Evolutionary conservation across 2,888 invertebrate species (phyloP).

Genomic region (Syritta pipiens): DNA sequence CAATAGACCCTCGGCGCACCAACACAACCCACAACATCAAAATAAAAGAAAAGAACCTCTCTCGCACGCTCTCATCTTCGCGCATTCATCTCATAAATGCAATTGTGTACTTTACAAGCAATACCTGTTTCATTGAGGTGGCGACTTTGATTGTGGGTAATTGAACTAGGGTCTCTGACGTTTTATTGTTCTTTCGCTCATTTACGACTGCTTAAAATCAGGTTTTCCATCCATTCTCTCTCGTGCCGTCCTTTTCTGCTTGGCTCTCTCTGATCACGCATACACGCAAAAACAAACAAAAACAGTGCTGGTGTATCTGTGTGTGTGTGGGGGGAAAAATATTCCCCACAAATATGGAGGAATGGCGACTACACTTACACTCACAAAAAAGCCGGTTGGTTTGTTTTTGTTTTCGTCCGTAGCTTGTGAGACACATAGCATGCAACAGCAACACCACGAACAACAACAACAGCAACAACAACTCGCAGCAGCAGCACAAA

Average conservation of each 20-base stretch:
- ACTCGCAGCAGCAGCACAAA: constrained; percentile 47
- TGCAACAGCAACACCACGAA: no score
- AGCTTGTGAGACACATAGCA: constrained; percentile 27
- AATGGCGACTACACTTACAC: constrained; percentile 54
- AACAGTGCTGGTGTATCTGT: constrained; percentile 8
- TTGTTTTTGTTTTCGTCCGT: constrained; percentile 66
- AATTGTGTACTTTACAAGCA: constrained; percentile 52
- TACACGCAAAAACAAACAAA: not conserved
- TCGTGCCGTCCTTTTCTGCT: not conserved
- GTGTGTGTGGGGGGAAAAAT: no score
- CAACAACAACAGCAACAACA: no score
- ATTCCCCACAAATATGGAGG: constrained; percentile 20
- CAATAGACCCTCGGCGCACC: not conserved
- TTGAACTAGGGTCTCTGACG: constrained; percentile 68
- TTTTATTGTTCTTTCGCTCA: constrained; percentile 66
- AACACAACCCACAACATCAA: not conserved
- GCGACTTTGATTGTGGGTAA: constrained; percentile 69
- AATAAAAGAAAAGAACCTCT: not conserved
- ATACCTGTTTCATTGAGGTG: constrained; percentile 69
- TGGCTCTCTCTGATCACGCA: constrained; percentile 6
- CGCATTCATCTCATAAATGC: constrained; percentile 48
- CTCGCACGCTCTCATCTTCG: constrained; percentile 51
- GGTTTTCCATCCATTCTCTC: constrained; percentile 54
- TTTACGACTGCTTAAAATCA: constrained; percentile 67
- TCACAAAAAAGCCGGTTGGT: constrained; percentile 63